These are phyloP conservation scores for Melipona quadrifasciata DNA, from an alignment of 1,140 invertebrate genomes.

Conservation along the genomic window DNA sequence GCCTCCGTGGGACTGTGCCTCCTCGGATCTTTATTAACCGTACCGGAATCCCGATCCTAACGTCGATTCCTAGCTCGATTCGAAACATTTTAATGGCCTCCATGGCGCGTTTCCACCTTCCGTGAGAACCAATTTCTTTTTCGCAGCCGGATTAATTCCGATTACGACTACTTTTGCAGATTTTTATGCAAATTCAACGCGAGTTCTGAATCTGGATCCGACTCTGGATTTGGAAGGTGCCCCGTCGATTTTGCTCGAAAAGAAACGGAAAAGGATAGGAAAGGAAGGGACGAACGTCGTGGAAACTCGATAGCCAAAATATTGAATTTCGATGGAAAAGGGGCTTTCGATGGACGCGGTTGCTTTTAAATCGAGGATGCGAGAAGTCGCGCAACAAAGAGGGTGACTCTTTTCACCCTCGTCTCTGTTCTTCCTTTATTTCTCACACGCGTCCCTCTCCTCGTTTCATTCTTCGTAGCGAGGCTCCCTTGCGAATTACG, in stretches of 20 bases:
- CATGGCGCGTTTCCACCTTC: too few relatives aligned
- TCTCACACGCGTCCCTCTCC: conserved; percentile 45
- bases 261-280: conserved; percentile 8
- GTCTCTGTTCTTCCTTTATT: conserved; percentile 20
- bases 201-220: too few relatives aligned
- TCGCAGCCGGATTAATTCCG: too few relatives aligned
- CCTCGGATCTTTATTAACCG: conserved; percentile 41
- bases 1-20: conserved; percentile 60
- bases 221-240: conserved; percentile 48
- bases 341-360: conserved; percentile 38
- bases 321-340: conserved; percentile 72
- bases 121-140: conserved; percentile 9
- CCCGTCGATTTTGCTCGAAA: conserved; percentile 8
- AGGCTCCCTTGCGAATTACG: conserved; percentile 55
- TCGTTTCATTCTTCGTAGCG: conserved; percentile 13
- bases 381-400: conserved; percentile 59
- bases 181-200: too few relatives aligned
- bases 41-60: conserved; percentile 23
- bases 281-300: conserved; percentile 29
- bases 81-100: not conserved
- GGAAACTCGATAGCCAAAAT: conserved; percentile 77
- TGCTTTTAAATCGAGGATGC: conserved; percentile 46
- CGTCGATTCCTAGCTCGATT: conserved; percentile 6
- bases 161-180: too few relatives aligned
- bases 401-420: conserved; percentile 51